A percentile compares a stretch with the other conserved stretches of the same genome.
Conservation (phyloP, 1,140 invertebrate genomes). For the Drosophila nikananu region DNA sequence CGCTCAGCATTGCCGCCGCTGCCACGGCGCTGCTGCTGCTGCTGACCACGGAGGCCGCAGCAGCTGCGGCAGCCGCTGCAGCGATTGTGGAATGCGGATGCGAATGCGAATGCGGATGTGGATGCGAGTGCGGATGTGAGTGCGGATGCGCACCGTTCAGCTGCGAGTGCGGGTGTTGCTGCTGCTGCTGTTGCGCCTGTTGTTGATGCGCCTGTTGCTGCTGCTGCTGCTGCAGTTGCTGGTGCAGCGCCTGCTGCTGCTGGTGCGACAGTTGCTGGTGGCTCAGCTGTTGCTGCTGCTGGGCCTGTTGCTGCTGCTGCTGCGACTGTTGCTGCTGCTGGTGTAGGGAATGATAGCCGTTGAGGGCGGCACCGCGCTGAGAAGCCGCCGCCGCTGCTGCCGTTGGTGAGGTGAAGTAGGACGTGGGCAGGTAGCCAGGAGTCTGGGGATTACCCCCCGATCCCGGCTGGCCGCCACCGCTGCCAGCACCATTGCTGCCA, state of each 20-base stretch:
- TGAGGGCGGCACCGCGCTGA: constrained; percentile 60
- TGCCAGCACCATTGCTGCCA: constrained; percentile 53
- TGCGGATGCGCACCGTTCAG: constrained; percentile 77
- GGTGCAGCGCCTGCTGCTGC: constrained; percentile 83
- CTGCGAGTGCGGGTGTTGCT: constrained; percentile 55
- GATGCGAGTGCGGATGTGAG: constrained; percentile 70
- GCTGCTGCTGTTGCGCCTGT: constrained; percentile 60
- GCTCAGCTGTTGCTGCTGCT: constrained; percentile 63
- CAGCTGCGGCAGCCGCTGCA: constrained; percentile 46
- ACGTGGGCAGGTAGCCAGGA: constrained; percentile 71
- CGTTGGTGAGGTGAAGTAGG: constrained; percentile 82
- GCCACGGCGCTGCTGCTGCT: constrained; percentile 52
- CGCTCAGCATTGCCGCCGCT: constrained; percentile 54
- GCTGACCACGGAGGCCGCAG: constrained; percentile 66
- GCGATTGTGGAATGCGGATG: constrained; percentile 79
- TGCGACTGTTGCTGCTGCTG: constrained; percentile 77
- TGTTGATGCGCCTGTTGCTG: constrained; percentile 61
- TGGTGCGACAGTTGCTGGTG: constrained; percentile 84
- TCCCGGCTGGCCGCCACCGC: constrained; percentile 61
- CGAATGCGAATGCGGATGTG: constrained; percentile 54
- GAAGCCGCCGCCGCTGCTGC: constrained; percentile 70
- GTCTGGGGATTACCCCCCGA: constrained; percentile 42
- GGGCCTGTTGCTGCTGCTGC: constrained; percentile 66
- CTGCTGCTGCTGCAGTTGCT: constrained; percentile 84
- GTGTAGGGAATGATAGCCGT: constrained; percentile 83